These are phyloP conservation scores for Mesochorus sp. DNA, from an alignment of 2,888 invertebrate species.

Conservation along the genomic window DNA sequence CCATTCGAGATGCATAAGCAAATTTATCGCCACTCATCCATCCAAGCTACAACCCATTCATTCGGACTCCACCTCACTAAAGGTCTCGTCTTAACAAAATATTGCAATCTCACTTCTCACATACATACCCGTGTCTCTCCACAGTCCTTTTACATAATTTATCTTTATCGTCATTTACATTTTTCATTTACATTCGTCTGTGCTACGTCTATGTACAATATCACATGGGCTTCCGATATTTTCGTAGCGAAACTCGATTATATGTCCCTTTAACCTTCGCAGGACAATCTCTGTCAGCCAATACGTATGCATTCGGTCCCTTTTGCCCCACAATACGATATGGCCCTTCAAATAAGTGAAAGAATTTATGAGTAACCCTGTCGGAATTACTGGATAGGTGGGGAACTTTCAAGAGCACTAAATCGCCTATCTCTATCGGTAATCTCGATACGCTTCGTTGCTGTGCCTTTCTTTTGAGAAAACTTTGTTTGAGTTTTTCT, in stretches of 20 bases:
- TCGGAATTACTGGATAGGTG: conserved; percentile 11
- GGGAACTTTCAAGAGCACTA: conserved; percentile 35
- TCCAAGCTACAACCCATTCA: too few relatives aligned
- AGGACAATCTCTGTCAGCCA: neutral
- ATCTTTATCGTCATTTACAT: too few relatives aligned
- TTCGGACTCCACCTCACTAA: neutral
- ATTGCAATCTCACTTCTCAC: neutral
- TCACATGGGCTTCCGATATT: conserved; percentile 12
- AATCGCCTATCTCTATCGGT: too few relatives aligned
- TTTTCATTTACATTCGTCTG: too few relatives aligned
- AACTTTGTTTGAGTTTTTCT: neutral
- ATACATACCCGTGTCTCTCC: too few relatives aligned
- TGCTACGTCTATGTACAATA: too few relatives aligned
- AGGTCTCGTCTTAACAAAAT: neutral
- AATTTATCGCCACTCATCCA: too few relatives aligned
- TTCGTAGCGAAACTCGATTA: neutral
- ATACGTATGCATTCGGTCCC: conserved; percentile 1
- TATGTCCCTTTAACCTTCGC: conserved; percentile 14
- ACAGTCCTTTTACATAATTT: neutral
- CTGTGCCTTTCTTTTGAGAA: neutral
- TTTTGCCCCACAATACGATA: neutral
- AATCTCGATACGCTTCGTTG: neutral
- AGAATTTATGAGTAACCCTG: conserved; percentile 25
- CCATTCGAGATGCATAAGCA: too few relatives aligned
- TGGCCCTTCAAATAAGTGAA: conserved; percentile 16